Evolutionary conservation across 1,140 invertebrate species (phyloP).

Genomic region (Drosophila tsacasi): DNA sequence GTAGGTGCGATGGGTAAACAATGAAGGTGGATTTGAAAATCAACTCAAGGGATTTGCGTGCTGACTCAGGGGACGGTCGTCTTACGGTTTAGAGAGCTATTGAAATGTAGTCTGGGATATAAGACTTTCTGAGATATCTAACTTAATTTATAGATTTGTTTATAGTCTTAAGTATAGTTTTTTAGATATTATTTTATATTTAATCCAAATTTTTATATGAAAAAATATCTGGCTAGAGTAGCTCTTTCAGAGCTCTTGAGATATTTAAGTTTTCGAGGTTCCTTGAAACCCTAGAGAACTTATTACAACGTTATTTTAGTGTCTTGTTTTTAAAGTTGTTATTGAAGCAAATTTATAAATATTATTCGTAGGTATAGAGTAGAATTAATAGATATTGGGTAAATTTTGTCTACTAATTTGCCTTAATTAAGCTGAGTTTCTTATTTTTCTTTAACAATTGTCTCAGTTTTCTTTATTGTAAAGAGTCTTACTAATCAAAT

Average conservation of each 20-base stretch:
- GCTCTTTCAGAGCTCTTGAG: not conserved
- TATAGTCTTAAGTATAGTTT: not conserved
- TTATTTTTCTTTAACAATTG: too few relatives aligned
- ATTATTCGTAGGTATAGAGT: too few relatives aligned
- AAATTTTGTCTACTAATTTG: too few relatives aligned
- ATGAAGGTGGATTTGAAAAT: not conserved
- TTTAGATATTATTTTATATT: too few relatives aligned
- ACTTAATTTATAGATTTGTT: not conserved
- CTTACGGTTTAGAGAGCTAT: not conserved
- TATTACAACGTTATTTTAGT: too few relatives aligned
- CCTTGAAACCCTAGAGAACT: not conserved
- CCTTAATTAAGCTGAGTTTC: not conserved
- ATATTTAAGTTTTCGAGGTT: not conserved
- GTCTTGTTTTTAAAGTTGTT: too few relatives aligned
- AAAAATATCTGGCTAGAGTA: not conserved
- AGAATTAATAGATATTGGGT: too few relatives aligned
- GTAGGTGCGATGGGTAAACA: constrained; percentile 79
- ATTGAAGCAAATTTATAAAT: too few relatives aligned
- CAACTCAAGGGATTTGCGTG: constrained; percentile 21
- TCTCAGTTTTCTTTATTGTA: too few relatives aligned
- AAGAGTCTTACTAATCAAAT: too few relatives aligned
- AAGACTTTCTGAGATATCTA: not conserved
- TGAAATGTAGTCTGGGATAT: not conserved
- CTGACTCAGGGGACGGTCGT: not conserved
- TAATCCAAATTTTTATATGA: not conserved